phyloP scores from a whole-genome alignment of 2,113 vertebrate species.

The Tringa solitaria region DNA sequence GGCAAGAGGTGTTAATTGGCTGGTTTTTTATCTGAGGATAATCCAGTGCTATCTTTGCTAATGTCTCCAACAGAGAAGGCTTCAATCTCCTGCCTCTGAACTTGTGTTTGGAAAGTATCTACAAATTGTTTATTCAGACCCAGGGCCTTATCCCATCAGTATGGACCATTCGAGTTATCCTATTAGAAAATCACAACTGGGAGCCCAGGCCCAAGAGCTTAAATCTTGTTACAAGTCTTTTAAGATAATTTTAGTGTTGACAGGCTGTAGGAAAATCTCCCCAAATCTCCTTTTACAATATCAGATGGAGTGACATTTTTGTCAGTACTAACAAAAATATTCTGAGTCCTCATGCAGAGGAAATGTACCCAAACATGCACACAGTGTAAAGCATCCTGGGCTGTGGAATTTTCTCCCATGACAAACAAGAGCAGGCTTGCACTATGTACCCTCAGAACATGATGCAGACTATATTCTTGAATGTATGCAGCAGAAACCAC shows the following conservation, averaged over 20 bases:
- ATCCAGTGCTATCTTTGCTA: not conserved
- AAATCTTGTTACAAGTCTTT: not conserved
- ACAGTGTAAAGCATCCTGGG: not conserved
- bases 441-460: not conserved
- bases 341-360: not conserved
- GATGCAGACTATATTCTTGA: not conserved
- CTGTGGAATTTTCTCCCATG: not conserved
- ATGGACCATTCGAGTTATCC: not conserved
- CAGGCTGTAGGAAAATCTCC: not conserved
- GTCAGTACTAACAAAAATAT: not conserved
- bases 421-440: not conserved
- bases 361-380: not conserved
- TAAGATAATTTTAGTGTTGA: not conserved
- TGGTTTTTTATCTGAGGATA: not conserved
- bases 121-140: not conserved
- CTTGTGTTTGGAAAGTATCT: not conserved
- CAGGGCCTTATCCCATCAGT: not conserved
- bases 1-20: not conserved
- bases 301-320: not conserved
- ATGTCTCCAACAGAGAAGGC: not conserved
- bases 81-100: not conserved
- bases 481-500: not conserved
- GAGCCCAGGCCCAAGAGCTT: not conserved
- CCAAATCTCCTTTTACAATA: not conserved
- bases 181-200: not conserved